A percentile compares a stretch with the other conserved stretches of the same genome.
Evolutionary conservation across 2,888 invertebrate species (phyloP).

Genomic region (Nephrotoma flavescens): DNA sequence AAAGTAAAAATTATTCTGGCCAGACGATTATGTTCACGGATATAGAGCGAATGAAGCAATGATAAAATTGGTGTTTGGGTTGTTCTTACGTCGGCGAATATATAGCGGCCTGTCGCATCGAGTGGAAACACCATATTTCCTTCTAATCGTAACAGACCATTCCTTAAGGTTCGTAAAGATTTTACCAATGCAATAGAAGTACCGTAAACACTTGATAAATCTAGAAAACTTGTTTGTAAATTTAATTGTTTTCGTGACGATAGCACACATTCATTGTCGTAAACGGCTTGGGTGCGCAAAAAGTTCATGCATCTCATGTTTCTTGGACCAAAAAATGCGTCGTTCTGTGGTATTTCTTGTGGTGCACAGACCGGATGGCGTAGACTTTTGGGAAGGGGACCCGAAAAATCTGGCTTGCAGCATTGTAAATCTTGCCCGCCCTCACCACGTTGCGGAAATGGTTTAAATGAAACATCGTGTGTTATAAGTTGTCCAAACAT

Average conservation of each 20-base stretch:
- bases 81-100: background rate
- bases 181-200: background rate
- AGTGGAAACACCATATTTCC: background rate
- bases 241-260: slow-evolving; percentile 36
- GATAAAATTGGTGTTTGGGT: background rate
- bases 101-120: background rate
- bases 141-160: background rate
- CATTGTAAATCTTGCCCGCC: background rate
- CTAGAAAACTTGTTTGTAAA: background rate
- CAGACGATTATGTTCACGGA: background rate
- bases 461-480: slow-evolving; percentile 22
- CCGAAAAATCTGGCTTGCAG: background rate
- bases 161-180: background rate
- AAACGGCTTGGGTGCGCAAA: background rate
- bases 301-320: background rate
- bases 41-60: background rate
- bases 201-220: background rate
- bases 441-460: background rate
- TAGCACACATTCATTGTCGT: slow-evolving; percentile 36
- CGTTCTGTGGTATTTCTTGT: background rate
- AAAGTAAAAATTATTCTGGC: background rate
- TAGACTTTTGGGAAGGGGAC: background rate
- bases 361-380: background rate
- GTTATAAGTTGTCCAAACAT: slow-evolving; percentile 24
- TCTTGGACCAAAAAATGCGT: background rate